A percentile compares a stretch with the other conserved stretches of the same genome.
Evolutionary conservation across 2,888 invertebrate species (phyloP).

Genomic region (Drosophila limbata): DNA sequence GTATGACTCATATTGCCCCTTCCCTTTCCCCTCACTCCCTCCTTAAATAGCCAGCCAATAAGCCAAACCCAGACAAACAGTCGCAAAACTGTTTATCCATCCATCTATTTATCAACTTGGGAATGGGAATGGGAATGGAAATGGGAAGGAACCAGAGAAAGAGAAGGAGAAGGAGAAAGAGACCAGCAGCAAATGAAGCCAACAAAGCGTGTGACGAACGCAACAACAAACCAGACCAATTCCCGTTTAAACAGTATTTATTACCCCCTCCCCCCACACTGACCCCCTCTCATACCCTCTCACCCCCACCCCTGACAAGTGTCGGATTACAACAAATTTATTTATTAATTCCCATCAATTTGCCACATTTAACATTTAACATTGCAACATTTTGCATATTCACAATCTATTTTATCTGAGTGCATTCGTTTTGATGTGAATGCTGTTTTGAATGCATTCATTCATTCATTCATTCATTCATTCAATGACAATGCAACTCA

Average conservation of each 20-base stretch:
- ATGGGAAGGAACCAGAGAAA: conserved; percentile 1
- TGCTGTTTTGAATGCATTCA: conserved; percentile 58
- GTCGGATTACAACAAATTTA: conserved; percentile 66
- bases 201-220: conserved; percentile 71
- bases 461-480: conserved; percentile 63
- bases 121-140: neutral
- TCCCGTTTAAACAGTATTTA: conserved; percentile 30
- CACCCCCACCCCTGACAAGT: conserved; percentile 6
- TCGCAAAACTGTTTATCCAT: conserved; percentile 64
- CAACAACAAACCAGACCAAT: conserved; percentile 16
- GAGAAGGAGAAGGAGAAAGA: neutral
- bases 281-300: neutral
- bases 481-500: conserved; percentile 70
- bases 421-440: conserved; percentile 17
- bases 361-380: conserved; percentile 43
- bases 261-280: neutral
- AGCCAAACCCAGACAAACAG: conserved; percentile 57
- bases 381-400: conserved; percentile 71
- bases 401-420: conserved; percentile 52
- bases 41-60: conserved; percentile 40
- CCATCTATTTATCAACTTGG: conserved; percentile 63
- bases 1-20: conserved; percentile 41
- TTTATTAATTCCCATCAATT: conserved; percentile 67
- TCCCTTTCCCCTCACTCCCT: neutral
- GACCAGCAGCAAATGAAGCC: conserved; percentile 61